A percentile compares a stretch with the other conserved stretches of the same genome.
Evolutionary conservation across 1,140 invertebrate species (phyloP).

Genomic region (Rhopalosiphum padi): DNA sequence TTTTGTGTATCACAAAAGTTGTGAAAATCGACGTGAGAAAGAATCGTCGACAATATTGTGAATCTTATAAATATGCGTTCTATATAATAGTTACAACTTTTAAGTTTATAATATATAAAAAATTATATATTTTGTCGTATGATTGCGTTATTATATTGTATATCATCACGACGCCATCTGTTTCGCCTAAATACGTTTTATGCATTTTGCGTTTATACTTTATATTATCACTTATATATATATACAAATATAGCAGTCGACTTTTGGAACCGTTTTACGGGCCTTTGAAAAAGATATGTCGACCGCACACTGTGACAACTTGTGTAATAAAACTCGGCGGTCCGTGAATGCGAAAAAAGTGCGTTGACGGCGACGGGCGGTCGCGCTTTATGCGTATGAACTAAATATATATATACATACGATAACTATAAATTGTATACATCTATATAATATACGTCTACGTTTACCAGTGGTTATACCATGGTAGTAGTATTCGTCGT

Average conservation of each 20-base stretch:
- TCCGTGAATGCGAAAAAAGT: conserved; percentile 2
- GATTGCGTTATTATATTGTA: not conserved
- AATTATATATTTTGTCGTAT: not conserved
- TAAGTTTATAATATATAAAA: conserved; percentile 21
- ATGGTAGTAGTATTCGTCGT: not conserved
- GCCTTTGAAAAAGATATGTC: conserved; percentile 23
- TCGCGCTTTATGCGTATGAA: conserved; percentile 11
- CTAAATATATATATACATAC: not conserved
- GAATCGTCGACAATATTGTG: not conserved
- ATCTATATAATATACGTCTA: not conserved
- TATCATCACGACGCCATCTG: not conserved
- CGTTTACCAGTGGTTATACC: not conserved
- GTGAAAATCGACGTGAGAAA: not conserved
- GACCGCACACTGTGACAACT: conserved; percentile 26
- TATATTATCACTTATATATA: not conserved
- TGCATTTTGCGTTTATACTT: not conserved
- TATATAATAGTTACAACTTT: not conserved
- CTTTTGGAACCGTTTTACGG: conserved; percentile 5
- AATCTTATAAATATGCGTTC: not conserved
- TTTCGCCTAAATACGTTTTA: not conserved
- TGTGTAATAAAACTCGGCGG: conserved; percentile 20
- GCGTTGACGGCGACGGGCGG: conserved; percentile 30
- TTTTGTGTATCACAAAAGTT: too few relatives aligned
- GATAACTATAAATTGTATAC: not conserved
- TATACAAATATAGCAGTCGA: not conserved